Percentiles rank a stretch among this genome's conserved stretches.
phyloP scores from a whole-genome alignment of 2,888 invertebrate genomes.

The Boloria selene region DNA sequence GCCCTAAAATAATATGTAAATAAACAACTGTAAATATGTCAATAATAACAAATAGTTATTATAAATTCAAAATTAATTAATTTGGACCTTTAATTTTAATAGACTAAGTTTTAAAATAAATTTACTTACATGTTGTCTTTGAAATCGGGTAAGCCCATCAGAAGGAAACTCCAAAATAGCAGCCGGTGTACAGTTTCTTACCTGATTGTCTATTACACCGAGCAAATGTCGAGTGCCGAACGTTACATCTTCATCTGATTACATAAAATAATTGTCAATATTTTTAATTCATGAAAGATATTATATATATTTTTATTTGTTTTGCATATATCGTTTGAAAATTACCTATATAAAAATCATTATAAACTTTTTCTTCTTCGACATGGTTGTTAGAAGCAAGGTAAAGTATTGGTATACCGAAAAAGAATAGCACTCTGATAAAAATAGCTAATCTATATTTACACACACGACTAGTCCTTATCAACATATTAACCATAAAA shows the following conservation, averaged over 20 bases:
- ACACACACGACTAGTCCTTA: slow-evolving; percentile 67
- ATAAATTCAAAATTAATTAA: too few species aligned
- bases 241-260: slow-evolving; percentile 20
- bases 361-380: neutral
- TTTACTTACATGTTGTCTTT: slow-evolving; percentile 80
- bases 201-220: slow-evolving; percentile 47
- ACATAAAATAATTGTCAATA: neutral
- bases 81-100: neutral
- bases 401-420: slow-evolving; percentile 63
- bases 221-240: slow-evolving; percentile 56
- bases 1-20: slow-evolving; percentile 70
- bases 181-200: slow-evolving; percentile 85
- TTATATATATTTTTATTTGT: neutral
- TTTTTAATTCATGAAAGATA: neutral
- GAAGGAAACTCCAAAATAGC: slow-evolving; percentile 90
- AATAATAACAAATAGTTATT: neutral
- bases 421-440: slow-evolving; percentile 61
- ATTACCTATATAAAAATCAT: slow-evolving; percentile 45
- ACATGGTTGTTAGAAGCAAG: slow-evolving; percentile 45
- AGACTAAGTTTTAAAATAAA: neutral
- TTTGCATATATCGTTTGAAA: slow-evolving; percentile 18
- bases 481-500: slow-evolving; percentile 72
- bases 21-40: neutral
- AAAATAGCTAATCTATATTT: slow-evolving; percentile 56
- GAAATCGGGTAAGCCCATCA: slow-evolving; percentile 86